Conservation (phyloP, 2,888 invertebrate genomes). For the Tetrapedia diversipes region DNA sequence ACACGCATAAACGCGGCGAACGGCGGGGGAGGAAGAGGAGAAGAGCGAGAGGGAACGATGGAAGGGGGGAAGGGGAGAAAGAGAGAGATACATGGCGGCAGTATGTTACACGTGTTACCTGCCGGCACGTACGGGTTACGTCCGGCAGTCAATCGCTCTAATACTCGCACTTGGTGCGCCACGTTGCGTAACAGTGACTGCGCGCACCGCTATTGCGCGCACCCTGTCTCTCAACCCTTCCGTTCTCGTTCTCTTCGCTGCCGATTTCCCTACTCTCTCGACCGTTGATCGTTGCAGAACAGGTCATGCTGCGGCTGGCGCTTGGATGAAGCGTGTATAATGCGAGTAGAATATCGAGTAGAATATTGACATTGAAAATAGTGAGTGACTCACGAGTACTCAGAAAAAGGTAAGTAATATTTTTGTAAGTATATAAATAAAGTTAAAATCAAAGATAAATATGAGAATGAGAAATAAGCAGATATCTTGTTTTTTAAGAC, state of each 20-base stretch:
- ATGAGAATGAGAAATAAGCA: no score
- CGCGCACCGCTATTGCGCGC: constrained; percentile 58
- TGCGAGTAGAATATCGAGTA: no score
- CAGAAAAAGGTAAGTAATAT: no score
- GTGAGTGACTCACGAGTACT: no score
- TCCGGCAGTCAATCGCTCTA: constrained; percentile 83
- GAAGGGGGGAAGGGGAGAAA: no score
- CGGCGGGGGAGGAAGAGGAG: neutral
- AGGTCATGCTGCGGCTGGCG: no score
- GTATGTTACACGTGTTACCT: constrained; percentile 83
- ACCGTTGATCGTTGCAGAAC: neutral
- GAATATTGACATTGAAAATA: no score
- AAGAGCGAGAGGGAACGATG: neutral
- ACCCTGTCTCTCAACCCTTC: constrained; percentile 2
- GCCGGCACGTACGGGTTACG: constrained; percentile 81
- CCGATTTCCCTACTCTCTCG: constrained; percentile 14
- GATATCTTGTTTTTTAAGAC: no score
- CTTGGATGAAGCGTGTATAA: no score
- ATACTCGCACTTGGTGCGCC: constrained; percentile 79
- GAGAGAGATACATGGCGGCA: constrained; percentile 81
- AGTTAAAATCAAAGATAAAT: no score
- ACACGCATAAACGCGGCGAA: constrained; percentile 76
- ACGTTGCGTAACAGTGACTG: constrained; percentile 59
- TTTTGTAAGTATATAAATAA: no score
- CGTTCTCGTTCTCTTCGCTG: neutral